Evolutionary conservation across 2,888 invertebrate genomes (phyloP).

Genomic region (Macaria notata): DNA sequence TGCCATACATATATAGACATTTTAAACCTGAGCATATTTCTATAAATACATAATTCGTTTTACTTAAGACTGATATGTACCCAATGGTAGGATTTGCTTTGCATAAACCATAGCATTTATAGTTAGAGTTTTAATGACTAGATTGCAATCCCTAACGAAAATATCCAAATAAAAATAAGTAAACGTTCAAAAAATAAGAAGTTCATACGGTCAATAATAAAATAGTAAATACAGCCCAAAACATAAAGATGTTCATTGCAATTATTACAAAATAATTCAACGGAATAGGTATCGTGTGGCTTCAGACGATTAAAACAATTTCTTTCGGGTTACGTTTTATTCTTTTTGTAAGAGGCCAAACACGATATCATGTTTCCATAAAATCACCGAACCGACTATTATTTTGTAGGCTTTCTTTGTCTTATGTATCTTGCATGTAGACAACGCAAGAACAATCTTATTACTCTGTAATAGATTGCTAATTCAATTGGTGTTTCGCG

Average conservation of each 20-base stretch:
- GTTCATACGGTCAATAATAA: too few species aligned
- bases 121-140: too few species aligned
- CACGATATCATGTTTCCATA: conserved; percentile 80
- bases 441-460: conserved; percentile 38
- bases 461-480: conserved; percentile 27
- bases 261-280: conserved; percentile 23
- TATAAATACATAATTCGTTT: too few species aligned
- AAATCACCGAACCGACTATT: conserved; percentile 81
- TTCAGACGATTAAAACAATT: conserved; percentile 80
- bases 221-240: too few species aligned
- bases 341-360: conserved; percentile 78
- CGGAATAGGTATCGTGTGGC: conserved; percentile 54
- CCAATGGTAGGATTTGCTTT: too few species aligned
- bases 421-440: conserved; percentile 41
- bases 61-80: too few species aligned
- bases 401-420: conserved; percentile 58
- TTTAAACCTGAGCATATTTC: too few species aligned
- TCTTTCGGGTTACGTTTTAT: conserved; percentile 71
- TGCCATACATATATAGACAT: too few species aligned
- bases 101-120: too few species aligned
- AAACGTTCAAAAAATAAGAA: too few species aligned
- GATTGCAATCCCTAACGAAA: too few species aligned
- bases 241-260: conserved; percentile 10
- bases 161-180: too few species aligned
- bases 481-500: conserved; percentile 24